Evolutionary conservation across 2,888 invertebrate genomes (phyloP).

Genomic region (Melanargia galathea): DNA sequence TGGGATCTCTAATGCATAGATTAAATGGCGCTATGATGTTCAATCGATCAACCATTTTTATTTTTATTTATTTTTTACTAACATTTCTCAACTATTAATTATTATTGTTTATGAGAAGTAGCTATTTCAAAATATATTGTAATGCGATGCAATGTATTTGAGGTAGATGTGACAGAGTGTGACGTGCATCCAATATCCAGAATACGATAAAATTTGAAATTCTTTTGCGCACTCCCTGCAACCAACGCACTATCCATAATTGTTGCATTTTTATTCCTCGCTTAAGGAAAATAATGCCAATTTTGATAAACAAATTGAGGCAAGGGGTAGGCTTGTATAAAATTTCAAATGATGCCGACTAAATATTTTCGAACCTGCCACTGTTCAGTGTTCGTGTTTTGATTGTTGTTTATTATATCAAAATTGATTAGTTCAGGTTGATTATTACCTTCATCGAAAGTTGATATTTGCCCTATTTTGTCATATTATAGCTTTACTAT

Average conservation of each 20-base stretch:
- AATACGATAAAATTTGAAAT: conserved; percentile 65
- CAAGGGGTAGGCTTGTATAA: not conserved
- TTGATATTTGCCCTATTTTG: conserved; percentile 11
- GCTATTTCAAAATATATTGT: no score
- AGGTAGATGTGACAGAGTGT: conserved; percentile 59
- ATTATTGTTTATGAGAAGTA: no score
- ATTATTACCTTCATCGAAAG: conserved; percentile 1
- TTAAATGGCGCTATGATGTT: no score
- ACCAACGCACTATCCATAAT: conserved; percentile 73
- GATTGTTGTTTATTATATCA: conserved; percentile 16
- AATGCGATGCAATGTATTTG: no score
- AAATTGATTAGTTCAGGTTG: conserved; percentile 9
- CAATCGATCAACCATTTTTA: no score
- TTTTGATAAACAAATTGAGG: conserved; percentile 57
- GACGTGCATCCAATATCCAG: conserved; percentile 55
- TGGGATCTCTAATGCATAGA: no score
- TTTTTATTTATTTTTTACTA: no score
- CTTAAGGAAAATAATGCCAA: conserved; percentile 81
- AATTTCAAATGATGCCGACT: conserved; percentile 25
- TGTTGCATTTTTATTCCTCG: conserved; percentile 67
- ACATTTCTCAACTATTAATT: no score
- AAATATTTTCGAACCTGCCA: conserved; percentile 28
- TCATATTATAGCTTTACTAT: not conserved
- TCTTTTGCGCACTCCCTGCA: conserved; percentile 75
- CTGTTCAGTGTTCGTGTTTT: conserved; percentile 18